Percentiles rank a stretch among this genome's conserved stretches.
phyloP scores from a whole-genome alignment of 1,140 invertebrate genomes.

The Aplysia californica region DNA sequence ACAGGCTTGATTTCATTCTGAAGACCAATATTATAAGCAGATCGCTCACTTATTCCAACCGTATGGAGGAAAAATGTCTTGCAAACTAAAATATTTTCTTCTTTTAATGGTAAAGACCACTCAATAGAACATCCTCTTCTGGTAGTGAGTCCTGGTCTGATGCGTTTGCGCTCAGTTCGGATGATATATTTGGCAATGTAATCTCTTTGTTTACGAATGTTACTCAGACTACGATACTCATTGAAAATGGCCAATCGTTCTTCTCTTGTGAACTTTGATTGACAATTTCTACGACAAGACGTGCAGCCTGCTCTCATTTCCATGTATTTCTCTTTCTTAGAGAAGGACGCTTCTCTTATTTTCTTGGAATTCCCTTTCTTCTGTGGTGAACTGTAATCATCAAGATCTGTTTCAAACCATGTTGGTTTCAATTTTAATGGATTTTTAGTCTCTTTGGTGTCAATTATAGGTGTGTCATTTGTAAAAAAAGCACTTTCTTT shows the following conservation, averaged over 20 bases:
- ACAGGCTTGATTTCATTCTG: background rate
- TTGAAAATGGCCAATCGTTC: constrained; percentile 23
- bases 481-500: background rate
- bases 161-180: constrained; percentile 10
- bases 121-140: constrained; percentile 15
- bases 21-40: background rate
- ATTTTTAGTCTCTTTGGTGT: background rate
- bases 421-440: background rate
- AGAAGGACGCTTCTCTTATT: background rate
- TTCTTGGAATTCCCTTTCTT: background rate
- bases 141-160: background rate
- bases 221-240: constrained; percentile 15
- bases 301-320: constrained; percentile 12
- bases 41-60: constrained; percentile 1
- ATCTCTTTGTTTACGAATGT: constrained; percentile 15
- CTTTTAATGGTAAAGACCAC: constrained; percentile 17
- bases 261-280: constrained; percentile 17
- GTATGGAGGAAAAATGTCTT: constrained; percentile 29
- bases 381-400: background rate
- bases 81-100: constrained; percentile 5
- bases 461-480: background rate
- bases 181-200: constrained; percentile 19
- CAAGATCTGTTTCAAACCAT: background rate
- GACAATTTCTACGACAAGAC: constrained; percentile 23
- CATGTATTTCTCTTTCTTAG: background rate